phyloP scores from a whole-genome alignment of 2,888 invertebrate genomes.

The Noctuana brunneofusca region DNA sequence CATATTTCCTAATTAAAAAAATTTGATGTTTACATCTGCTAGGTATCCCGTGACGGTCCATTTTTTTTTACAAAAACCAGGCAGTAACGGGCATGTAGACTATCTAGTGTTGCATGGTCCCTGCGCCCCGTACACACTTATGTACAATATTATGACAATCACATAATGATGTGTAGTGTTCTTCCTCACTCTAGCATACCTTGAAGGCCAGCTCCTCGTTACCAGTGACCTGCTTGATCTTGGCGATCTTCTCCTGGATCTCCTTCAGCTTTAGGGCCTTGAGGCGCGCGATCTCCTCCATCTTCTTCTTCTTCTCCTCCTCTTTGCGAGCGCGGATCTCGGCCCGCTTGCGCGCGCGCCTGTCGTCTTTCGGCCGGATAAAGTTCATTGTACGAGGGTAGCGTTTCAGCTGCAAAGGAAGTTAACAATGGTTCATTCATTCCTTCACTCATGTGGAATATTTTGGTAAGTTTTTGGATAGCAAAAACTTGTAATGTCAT shows the following conservation, averaged over 20 bases:
- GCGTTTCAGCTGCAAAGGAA: conserved; percentile 87
- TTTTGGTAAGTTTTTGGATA: too few species aligned
- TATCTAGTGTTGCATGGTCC: too few species aligned
- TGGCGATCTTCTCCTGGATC: conserved; percentile 93
- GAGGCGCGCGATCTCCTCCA: conserved; percentile 93
- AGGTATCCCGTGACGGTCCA: too few species aligned
- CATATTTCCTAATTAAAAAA: too few species aligned
- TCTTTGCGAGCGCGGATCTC: conserved; percentile 89
- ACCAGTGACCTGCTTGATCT: conserved; percentile 94
- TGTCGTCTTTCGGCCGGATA: conserved; percentile 90
- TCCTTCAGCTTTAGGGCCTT: conserved; percentile 94
- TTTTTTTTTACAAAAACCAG: too few species aligned
- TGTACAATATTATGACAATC: too few species aligned
- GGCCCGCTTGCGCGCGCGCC: conserved; percentile 89
- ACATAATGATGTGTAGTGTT: too few species aligned
- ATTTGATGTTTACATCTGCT: too few species aligned
- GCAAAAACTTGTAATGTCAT: too few species aligned
- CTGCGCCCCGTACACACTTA: too few species aligned
- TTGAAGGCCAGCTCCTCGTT: conserved; percentile 87
- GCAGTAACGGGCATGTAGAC: too few species aligned
- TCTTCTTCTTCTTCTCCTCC: conserved; percentile 89
- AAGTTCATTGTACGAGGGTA: conserved; percentile 96
- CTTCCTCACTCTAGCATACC: not conserved
- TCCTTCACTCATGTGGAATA: too few species aligned
- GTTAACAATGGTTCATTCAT: not conserved